These are phyloP conservation scores for Formicarius rufipectus DNA, from an alignment of 2,113 vertebrate species.

Conservation along the genomic window DNA sequence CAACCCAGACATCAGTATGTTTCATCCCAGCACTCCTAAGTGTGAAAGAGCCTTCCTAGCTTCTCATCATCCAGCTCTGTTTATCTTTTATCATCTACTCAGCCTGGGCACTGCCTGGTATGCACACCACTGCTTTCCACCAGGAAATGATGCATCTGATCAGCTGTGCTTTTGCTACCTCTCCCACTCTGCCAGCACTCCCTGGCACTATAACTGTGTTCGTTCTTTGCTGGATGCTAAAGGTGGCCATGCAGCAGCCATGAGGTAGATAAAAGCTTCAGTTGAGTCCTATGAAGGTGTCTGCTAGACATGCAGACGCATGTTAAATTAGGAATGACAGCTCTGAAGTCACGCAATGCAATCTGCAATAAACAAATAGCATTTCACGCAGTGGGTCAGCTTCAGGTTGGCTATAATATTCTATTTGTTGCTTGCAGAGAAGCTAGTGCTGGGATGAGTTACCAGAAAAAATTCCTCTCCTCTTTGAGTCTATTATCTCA, in stretches of 20 bases:
- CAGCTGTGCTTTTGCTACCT: background rate
- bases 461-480: background rate
- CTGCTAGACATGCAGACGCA: background rate
- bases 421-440: background rate
- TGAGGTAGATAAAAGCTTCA: background rate
- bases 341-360: background rate
- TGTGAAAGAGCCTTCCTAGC: background rate
- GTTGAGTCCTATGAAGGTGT: background rate
- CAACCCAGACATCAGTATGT: background rate
- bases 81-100: background rate
- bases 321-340: background rate
- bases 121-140: background rate
- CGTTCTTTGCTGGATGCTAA: background rate
- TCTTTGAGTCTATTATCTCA: background rate
- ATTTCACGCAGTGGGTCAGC: background rate
- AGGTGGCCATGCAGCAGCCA: background rate
- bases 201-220: background rate
- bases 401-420: background rate
- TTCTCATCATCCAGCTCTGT: background rate
- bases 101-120: background rate
- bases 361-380: background rate
- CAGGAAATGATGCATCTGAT: background rate
- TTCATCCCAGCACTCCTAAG: background rate
- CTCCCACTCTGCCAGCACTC: background rate
- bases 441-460: background rate